Percentiles rank a stretch among this genome's conserved stretches.
These are phyloP conservation scores for Apodemia hepburni DNA, from an alignment of 2,888 invertebrate species.

Conservation along the genomic window DNA sequence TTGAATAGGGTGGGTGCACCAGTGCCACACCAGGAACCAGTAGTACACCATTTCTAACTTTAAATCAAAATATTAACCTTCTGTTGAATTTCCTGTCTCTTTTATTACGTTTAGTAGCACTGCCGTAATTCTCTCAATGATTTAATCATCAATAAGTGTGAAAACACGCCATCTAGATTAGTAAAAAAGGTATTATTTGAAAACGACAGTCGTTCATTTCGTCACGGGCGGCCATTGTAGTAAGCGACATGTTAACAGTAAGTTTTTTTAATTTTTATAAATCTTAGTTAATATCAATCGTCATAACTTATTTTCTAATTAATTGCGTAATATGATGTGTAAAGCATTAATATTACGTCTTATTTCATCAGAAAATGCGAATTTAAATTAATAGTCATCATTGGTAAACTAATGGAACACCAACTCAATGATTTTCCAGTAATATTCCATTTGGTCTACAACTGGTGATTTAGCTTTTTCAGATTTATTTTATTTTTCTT, in stretches of 20 bases:
- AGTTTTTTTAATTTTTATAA: conserved; percentile 4
- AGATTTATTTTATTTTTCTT: not conserved
- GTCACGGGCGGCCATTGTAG: not conserved
- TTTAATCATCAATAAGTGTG: too few relatives aligned
- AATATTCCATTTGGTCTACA: conserved; percentile 24
- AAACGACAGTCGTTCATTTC: not conserved
- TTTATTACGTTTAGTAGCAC: too few relatives aligned
- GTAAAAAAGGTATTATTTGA: not conserved
- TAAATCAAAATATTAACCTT: too few relatives aligned
- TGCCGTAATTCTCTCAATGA: too few relatives aligned
- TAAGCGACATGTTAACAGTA: not conserved
- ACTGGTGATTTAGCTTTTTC: conserved; percentile 20
- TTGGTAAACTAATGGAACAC: conserved; percentile 24
- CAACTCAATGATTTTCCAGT: conserved; percentile 24
- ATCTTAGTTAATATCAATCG: conserved; percentile 13
- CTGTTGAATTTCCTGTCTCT: too few relatives aligned
- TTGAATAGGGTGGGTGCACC: too few relatives aligned
- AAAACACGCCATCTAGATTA: conserved; percentile 1
- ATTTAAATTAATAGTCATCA: conserved; percentile 25
- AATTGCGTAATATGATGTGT: conserved; percentile 13
- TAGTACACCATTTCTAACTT: too few relatives aligned
- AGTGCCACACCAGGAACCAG: too few relatives aligned
- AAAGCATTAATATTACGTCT: conserved; percentile 1
- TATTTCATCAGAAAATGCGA: conserved; percentile 26
- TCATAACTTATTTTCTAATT: not conserved